Evolutionary conservation across 1,140 invertebrate genomes (phyloP), one percentile per base, ranked within the genome.

Genomic region (Hylaeus volcanicus): DNA sequence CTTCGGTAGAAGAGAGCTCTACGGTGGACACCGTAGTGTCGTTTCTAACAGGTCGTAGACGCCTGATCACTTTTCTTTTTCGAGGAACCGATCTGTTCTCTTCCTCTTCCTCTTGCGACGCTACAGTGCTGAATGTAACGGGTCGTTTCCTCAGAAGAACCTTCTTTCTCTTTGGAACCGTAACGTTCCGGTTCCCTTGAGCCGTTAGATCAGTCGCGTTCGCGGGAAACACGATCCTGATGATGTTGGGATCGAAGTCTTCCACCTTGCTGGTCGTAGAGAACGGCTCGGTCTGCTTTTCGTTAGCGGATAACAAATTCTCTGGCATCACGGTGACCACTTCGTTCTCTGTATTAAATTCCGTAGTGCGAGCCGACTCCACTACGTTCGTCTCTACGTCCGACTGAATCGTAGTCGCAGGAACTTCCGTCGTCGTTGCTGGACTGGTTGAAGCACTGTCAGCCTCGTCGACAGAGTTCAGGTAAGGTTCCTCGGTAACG

Each of bases 51-150:
- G 90, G 88, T 56, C 92, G 83, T 60, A 92, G 41, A 6, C 91
- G 89, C 83, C 83, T 90, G 41, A 91, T 81, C 64, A 92, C 82
- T 81, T 91, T 93, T 39, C 89, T 86, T 56, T 84, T 87, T 39
- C 89, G 85, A 51, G 55, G 6, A 11, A 43, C 3, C 41, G 79
- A 68, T 63, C 70, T 72, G 9, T 70, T 70, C 0, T 78, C 69
- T 14, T 84, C 63, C 9, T 81, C 68, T 26, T 84, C 77, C 8
- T 26, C 26, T 26, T 26, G 43, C 1, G 73, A 69, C 0, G 69
- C 72, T 1, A 77, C 81, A 0, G 66, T 81, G 26, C 51, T 80
- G 5, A 78, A 45, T 5, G 79, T 45, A 11, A 88, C 68, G 0
- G 86, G 88, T 51, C 88, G 79, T 68, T 85, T 89, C 72, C 84